Conservation (phyloP, 2,888 invertebrate genomes). For the Athalia cordata region DNA sequence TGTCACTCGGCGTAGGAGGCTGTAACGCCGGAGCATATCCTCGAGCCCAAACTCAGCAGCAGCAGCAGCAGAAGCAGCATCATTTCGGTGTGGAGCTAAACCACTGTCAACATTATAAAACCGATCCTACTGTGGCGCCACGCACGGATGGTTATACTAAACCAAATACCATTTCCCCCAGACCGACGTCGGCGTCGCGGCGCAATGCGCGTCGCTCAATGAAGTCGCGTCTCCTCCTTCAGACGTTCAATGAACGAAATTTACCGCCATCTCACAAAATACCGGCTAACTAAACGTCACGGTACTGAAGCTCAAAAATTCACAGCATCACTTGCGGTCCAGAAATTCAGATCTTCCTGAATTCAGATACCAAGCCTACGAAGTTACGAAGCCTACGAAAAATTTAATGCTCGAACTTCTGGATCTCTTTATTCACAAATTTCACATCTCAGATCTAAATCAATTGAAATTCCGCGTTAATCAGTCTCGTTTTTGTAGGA, state of each 20-base stretch:
- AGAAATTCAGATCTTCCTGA: too few relatives aligned
- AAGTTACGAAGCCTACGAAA: too few relatives aligned
- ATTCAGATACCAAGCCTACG: too few relatives aligned
- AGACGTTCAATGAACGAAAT: conserved; percentile 32
- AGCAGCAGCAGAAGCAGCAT: background rate
- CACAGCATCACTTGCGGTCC: too few relatives aligned
- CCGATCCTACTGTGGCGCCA: background rate
- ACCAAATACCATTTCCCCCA: conserved; percentile 2
- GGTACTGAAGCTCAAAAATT: background rate
- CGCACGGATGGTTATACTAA: conserved; percentile 11
- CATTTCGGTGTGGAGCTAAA: conserved; percentile 11
- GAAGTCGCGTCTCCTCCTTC: background rate
- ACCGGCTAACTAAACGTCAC: background rate
- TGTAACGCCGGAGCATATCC: conserved; percentile 18
- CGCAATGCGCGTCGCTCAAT: conserved; percentile 27
- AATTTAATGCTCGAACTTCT: too few relatives aligned
- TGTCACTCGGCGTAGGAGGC: background rate
- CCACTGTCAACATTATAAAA: conserved; percentile 34
- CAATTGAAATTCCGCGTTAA: background rate
- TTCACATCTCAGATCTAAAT: too few relatives aligned
- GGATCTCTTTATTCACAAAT: too few relatives aligned
- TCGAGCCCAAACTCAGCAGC: conserved; percentile 9
- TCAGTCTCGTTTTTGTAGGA: background rate
- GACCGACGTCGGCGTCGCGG: background rate
- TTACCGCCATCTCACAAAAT: conserved; percentile 4